These are phyloP conservation scores for Ectemnius continuus DNA, from an alignment of 2,888 invertebrate species.

Conservation along the genomic window DNA sequence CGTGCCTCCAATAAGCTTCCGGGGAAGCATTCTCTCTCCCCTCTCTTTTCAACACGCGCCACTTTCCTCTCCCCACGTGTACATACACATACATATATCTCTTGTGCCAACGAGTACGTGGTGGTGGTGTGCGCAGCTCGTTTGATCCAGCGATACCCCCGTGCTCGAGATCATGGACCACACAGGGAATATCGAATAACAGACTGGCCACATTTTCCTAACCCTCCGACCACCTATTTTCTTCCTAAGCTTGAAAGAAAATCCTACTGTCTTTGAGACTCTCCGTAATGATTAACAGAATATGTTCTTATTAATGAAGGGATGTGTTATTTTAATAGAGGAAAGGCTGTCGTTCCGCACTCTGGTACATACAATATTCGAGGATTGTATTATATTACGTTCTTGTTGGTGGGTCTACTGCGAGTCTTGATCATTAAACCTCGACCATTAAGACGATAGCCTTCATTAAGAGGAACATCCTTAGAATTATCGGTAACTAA, in stretches of 20 bases:
- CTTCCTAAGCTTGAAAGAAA: conserved; percentile 33
- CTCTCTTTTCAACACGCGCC: too few relatives aligned
- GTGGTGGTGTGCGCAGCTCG: conserved; percentile 44
- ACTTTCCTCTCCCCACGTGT: too few relatives aligned
- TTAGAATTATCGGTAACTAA: conserved; percentile 51
- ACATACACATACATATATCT: too few relatives aligned
- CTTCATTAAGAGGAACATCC: conserved; percentile 56
- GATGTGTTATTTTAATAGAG: too few relatives aligned
- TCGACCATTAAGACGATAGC: conserved; percentile 54
- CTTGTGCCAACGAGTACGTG: too few relatives aligned
- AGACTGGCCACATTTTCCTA: conserved; percentile 52
- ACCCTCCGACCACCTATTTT: conserved; percentile 12
- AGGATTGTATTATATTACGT: too few relatives aligned
- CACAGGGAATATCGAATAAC: conserved; percentile 63
- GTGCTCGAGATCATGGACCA: conserved; percentile 57
- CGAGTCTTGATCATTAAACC: conserved; percentile 60
- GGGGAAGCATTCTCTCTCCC: conserved; percentile 26
- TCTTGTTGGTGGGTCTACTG: too few relatives aligned
- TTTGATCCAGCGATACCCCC: conserved; percentile 60
- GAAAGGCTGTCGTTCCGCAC: too few relatives aligned
- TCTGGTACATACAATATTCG: too few relatives aligned
- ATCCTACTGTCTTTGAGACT: not conserved
- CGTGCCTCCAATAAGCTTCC: conserved; percentile 60
- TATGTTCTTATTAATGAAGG: too few relatives aligned
- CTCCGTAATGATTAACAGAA: too few relatives aligned